phyloP scores from a whole-genome alignment of 2,113 vertebrate genomes.

The Procapra przewalskii region DNA sequence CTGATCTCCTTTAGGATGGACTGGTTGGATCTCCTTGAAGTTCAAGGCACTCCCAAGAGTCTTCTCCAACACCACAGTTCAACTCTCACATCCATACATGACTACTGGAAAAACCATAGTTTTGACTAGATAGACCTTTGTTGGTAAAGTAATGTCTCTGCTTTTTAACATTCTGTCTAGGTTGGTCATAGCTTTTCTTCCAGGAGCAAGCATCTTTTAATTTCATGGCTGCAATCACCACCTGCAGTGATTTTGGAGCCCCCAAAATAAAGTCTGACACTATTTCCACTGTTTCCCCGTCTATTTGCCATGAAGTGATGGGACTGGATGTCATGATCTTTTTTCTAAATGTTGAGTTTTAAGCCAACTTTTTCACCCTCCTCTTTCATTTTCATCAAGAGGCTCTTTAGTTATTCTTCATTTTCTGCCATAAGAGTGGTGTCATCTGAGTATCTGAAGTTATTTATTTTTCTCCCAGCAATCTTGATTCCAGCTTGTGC shows the following conservation, averaged over 20 bases:
- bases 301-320: background rate
- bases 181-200: background rate
- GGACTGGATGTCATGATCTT: background rate
- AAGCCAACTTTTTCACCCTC: background rate
- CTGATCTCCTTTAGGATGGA: background rate
- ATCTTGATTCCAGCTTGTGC: background rate
- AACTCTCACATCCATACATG: background rate
- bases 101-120: background rate
- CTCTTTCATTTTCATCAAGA: background rate
- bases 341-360: background rate
- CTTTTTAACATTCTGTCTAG: background rate
- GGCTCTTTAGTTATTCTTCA: background rate
- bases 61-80: background rate
- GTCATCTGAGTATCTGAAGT: background rate
- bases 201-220: background rate
- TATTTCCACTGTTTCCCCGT: background rate
- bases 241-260: background rate
- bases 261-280: background rate
- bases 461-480: background rate
- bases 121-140: background rate
- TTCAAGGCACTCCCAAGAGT: background rate
- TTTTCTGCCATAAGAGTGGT: background rate
- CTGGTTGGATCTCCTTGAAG: background rate
- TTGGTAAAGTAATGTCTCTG: background rate
- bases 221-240: background rate